Percentiles rank a stretch among this genome's conserved stretches.
Conservation (phyloP, 2,113 vertebrate genomes). For the Rhipidura dahli region DNA sequence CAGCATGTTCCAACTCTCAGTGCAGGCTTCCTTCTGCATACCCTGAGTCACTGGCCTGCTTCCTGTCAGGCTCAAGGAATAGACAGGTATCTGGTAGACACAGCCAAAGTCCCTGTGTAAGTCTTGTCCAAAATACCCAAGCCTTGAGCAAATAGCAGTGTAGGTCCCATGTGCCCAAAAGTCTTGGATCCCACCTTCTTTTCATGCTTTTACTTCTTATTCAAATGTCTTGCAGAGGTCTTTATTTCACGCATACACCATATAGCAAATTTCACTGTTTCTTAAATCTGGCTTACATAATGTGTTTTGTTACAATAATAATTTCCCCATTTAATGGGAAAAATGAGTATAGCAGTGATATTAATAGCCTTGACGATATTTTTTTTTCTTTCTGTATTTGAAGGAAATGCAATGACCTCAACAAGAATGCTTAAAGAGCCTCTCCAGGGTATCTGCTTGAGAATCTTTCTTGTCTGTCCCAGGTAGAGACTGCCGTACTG, state of each 20-base stretch:
- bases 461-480: neutral
- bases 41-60: neutral
- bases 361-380: neutral
- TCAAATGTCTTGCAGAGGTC: neutral
- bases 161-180: neutral
- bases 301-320: neutral
- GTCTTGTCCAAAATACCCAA: neutral
- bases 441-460: neutral
- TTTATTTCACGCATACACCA: neutral
- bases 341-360: neutral
- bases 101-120: neutral
- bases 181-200: neutral
- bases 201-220: neutral
- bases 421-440: neutral
- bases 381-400: neutral
- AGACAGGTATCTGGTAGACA: neutral
- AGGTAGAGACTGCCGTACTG: neutral
- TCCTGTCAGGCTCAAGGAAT: neutral
- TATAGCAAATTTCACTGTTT: neutral
- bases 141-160: accelerated
- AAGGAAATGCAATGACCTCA: neutral
- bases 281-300: conserved; percentile 28
- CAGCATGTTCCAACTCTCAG: neutral
- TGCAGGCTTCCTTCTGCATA: neutral
- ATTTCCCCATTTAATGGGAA: neutral